These are phyloP conservation scores for Beroe ovata DNA, from an alignment of 37 sponge, comb jelly and placozoan genomes.

Conservation along the genomic window DNA sequence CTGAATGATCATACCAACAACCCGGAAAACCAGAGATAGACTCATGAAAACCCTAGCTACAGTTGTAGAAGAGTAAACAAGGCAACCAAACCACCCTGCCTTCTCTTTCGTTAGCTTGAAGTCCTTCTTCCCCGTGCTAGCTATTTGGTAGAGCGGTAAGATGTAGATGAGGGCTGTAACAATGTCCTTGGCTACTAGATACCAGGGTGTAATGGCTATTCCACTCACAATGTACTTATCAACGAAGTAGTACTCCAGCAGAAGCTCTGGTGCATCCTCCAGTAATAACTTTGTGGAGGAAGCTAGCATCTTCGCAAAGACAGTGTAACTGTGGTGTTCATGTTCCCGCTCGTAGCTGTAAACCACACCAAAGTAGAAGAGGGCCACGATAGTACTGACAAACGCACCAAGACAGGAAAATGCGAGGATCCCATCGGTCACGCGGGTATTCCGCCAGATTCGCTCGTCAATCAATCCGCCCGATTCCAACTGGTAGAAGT, in stretches of 20 bases:
- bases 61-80: not conserved
- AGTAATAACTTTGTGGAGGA: not conserved
- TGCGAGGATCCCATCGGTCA: not conserved
- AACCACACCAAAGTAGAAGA: not conserved
- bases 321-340: not conserved
- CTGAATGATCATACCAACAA: slow-evolving; percentile 14
- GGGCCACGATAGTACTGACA: not conserved
- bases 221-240: not conserved
- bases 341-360: not conserved
- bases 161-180: not conserved
- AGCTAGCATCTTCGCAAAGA: not conserved
- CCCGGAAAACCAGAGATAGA: not conserved
- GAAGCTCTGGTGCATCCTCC: not conserved
- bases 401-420: not conserved
- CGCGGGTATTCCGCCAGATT: not conserved
- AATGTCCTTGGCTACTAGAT: not conserved
- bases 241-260: not conserved
- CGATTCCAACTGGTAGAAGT: slow-evolving; percentile 18
- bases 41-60: not conserved
- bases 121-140: not conserved
- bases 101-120: not conserved
- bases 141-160: not conserved
- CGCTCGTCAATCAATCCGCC: not conserved
- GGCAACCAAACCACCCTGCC: not conserved
- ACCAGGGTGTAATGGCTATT: not conserved